Conservation (phyloP, 2,113 vertebrate genomes). For the Dinomys branickii region DNA sequence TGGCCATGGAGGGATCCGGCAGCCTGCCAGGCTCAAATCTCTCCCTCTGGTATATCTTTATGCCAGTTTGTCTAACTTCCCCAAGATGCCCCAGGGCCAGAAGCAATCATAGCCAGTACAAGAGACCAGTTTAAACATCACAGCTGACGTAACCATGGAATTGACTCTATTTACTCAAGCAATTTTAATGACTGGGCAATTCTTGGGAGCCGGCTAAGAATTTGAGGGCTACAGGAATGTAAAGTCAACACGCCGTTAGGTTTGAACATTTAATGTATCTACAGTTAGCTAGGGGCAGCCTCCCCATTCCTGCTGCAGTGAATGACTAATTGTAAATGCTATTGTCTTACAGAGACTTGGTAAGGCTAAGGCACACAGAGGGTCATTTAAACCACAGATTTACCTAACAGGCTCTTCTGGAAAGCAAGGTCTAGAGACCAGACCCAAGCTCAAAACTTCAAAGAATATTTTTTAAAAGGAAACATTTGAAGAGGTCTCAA, state of each 20-base stretch:
- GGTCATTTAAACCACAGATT: neutral
- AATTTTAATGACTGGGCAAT: neutral
- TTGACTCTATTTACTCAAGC: neutral
- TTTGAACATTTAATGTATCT: neutral
- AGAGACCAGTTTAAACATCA: neutral
- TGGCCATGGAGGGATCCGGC: neutral
- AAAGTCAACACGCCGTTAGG: neutral
- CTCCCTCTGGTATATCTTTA: neutral
- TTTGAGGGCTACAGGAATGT: neutral
- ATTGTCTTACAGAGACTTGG: neutral
- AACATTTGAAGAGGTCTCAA: neutral
- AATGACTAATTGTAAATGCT: slow-evolving; percentile 12
- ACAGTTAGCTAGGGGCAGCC: neutral
- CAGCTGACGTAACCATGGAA: neutral
- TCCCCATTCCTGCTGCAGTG: neutral
- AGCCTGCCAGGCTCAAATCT: neutral
- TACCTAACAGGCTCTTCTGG: neutral
- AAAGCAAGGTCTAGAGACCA: neutral
- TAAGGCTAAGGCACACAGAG: neutral
- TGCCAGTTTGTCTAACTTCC: slow-evolving; percentile 1
- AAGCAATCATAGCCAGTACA: slow-evolving; percentile 49
- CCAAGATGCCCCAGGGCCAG: neutral
- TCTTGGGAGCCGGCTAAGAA: neutral
- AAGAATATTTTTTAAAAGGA: neutral
- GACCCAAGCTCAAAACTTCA: neutral